phyloP scores from a whole-genome alignment of 2,888 invertebrate genomes.

The Eristalis intricaria region DNA sequence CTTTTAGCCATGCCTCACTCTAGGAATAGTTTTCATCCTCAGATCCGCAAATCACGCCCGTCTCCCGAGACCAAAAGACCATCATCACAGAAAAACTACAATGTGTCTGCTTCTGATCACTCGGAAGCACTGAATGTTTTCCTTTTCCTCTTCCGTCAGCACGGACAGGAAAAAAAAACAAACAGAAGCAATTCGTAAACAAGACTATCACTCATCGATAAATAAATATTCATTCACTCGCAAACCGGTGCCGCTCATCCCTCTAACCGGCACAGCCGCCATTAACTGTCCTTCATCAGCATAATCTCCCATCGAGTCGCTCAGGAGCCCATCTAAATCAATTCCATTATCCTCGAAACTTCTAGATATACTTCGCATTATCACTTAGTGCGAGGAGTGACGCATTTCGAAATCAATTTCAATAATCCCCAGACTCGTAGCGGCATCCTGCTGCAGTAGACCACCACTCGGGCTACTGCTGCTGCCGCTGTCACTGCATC shows the following conservation, averaged over 20 bases:
- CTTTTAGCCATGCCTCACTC: no score
- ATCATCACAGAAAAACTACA: not conserved
- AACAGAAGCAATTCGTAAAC: not conserved
- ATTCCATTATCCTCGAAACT: slow-evolving; percentile 63
- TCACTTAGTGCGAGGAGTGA: slow-evolving; percentile 53
- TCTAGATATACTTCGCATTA: slow-evolving; percentile 50
- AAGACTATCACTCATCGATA: slow-evolving; percentile 22
- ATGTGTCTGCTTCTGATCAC: not conserved
- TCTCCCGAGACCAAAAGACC: not conserved
- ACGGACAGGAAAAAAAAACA: not conserved
- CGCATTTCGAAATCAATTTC: slow-evolving; percentile 70
- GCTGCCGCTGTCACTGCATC: slow-evolving; percentile 29
- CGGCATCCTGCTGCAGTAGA: not conserved
- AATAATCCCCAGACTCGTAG: slow-evolving; percentile 55
- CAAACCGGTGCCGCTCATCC: not conserved
- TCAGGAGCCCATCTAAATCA: slow-evolving; percentile 56
- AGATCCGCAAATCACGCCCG: not conserved
- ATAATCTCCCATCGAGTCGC: slow-evolving; percentile 51
- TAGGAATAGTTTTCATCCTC: no score
- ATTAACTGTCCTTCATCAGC: slow-evolving; percentile 53
- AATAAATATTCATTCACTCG: slow-evolving; percentile 51
- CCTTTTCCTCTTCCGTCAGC: not conserved
- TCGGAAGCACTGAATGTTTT: not conserved
- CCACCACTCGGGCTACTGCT: not conserved
- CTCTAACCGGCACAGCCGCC: not conserved